These are phyloP conservation scores for Xanthia icteritia DNA, from an alignment of 2,888 invertebrate species.

Conservation along the genomic window DNA sequence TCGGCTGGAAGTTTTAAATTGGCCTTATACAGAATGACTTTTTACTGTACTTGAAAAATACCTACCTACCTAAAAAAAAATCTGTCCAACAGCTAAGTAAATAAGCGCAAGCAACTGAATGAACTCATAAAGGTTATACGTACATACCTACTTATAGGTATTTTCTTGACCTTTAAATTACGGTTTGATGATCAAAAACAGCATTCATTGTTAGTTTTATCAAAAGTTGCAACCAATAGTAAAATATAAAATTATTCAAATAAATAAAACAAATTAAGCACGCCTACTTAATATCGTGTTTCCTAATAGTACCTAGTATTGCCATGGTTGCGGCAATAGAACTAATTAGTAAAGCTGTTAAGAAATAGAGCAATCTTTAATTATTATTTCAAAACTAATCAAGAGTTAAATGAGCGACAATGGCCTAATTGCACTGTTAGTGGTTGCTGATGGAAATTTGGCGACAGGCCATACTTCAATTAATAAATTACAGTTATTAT, in stretches of 20 bases:
- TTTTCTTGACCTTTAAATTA: not conserved
- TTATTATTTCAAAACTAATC: conserved; percentile 51
- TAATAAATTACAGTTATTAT: conserved; percentile 45
- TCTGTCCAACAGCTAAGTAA: too few species aligned
- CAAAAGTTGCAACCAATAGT: not conserved
- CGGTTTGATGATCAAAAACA: too few species aligned
- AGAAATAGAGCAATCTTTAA: conserved; percentile 43
- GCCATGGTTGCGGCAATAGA: conserved; percentile 41
- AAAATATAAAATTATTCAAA: not conserved
- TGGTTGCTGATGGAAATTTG: conserved; percentile 47
- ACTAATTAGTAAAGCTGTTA: conserved; percentile 53
- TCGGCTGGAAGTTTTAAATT: not conserved
- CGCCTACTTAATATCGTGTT: conserved; percentile 36
- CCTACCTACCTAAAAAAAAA: too few species aligned
- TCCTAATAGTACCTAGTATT: conserved; percentile 31
- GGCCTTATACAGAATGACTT: not conserved
- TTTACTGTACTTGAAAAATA: not conserved
- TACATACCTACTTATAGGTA: not conserved
- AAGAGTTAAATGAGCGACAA: conserved; percentile 49
- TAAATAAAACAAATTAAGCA: conserved; percentile 44
- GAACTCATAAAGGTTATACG: too few species aligned
- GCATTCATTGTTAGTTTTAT: not conserved
- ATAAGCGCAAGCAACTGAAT: not conserved
- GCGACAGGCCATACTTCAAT: conserved; percentile 42
- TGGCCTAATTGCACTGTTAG: conserved; percentile 48